Base-by-base conservation (phyloP, 2,888 invertebrate genomes). In the Chirona hameri region DNA sequence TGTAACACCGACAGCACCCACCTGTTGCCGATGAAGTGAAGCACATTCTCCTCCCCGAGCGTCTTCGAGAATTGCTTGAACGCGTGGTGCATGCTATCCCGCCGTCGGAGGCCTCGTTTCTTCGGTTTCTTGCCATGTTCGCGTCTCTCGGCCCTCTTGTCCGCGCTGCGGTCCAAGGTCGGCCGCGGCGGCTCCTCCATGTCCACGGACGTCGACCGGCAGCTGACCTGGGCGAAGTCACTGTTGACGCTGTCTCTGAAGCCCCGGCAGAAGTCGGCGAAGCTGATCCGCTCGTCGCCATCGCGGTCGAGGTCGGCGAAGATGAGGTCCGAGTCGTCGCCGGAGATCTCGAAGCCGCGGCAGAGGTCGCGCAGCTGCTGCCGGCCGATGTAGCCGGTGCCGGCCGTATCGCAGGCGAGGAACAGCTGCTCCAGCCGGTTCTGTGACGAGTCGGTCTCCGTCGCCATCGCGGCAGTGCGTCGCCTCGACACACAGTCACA, bases 271-370 rank as follows among this genome's bases (percentile, higher is more conserved):
- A 91, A 90, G 86, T 91, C 91, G 2, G 88, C 88, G 83, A 90
- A 88, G 84, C 89, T 89, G 83, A 91, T 90, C 82, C 87, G 86
- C 0, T 90, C 90, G 85, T 91, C 90, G 9, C 89, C 88, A 85
- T 91, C 90, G 82, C 88, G 88, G 85, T 91, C 91, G 82, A 91
- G 86, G 85, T 90, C 89, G 14, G 86, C 85, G 85, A 90, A 91
- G 81, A 91, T 89, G 48, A 88, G 88, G 83, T 88, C 87, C 0
- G 90, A 87, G 83, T 90, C 90, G 1, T 87, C 86, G 0, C 85
- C 82, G 0, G 85, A 82, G 46, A 89, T 88, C 10, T 88, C 88
- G 82, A 90, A 87, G 52, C 89, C 88, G 24, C 87, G 86, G 85
- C 90, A 90, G n/a, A 90, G 86, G 52, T 88, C 88, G 29, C 88